Conservation (phyloP, 2,888 invertebrate species). For the Graphium colonna region DNA sequence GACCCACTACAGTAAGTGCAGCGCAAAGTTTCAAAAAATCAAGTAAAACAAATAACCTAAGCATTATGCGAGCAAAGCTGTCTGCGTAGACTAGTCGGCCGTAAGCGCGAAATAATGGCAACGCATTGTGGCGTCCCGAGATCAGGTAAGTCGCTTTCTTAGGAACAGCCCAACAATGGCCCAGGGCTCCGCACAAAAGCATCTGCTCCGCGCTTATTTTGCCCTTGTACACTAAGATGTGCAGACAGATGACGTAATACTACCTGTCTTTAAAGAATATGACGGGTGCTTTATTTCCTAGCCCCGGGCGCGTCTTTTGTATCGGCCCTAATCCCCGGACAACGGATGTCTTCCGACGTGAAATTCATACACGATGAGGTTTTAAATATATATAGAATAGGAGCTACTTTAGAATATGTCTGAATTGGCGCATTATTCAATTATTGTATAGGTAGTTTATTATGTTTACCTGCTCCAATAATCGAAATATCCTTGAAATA, state of each 20-base stretch:
- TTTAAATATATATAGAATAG: conserved; percentile 11
- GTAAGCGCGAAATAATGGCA: conserved; percentile 67
- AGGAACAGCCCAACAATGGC: conserved; percentile 59
- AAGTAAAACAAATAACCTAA: too few species aligned
- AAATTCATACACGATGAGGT: conserved; percentile 2
- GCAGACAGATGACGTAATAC: conserved; percentile 54
- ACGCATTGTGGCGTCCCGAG: conserved; percentile 62
- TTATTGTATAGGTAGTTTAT: too few species aligned
- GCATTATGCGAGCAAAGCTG: conserved; percentile 36
- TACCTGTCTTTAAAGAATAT: conserved; percentile 56
- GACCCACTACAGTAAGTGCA: too few species aligned
- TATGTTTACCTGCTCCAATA: too few species aligned
- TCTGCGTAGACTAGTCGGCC: conserved; percentile 16
- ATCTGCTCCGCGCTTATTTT: conserved; percentile 63
- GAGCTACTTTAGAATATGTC: not conserved
- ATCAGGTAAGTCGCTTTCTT: conserved; percentile 72
- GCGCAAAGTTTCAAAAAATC: too few species aligned
- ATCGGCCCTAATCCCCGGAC: conserved; percentile 20
- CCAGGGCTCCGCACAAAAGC: conserved; percentile 71
- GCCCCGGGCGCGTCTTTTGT: conserved; percentile 44
- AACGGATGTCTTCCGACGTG: conserved; percentile 7
- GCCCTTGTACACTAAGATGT: conserved; percentile 53
- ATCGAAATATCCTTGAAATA: too few species aligned
- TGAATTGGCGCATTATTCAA: too few species aligned
- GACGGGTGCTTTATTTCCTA: conserved; percentile 40